phyloP scores from a whole-genome alignment of 2,113 vertebrate species.

The Scytalopus superciliaris region DNA sequence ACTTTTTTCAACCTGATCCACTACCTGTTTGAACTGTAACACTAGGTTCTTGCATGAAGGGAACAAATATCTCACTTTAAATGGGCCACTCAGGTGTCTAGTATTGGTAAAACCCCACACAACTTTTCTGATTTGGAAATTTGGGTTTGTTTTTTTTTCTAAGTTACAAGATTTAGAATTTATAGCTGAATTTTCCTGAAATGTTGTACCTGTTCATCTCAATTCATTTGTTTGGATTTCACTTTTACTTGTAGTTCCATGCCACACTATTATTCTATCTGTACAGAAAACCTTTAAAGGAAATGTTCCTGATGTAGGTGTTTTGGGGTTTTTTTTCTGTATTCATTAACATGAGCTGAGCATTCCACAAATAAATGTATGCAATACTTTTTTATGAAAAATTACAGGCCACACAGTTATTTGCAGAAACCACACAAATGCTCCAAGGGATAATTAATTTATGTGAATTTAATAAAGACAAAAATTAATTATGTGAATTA shows the following conservation, averaged over 20 bases:
- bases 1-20: background rate
- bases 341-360: background rate
- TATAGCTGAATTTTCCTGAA: background rate
- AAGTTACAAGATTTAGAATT: background rate
- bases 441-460: background rate
- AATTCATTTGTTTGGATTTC: background rate
- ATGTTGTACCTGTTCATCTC: background rate
- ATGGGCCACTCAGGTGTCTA: background rate
- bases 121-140: background rate
- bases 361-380: background rate
- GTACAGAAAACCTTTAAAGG: background rate
- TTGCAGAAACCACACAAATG: background rate
- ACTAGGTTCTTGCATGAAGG: background rate
- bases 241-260: background rate
- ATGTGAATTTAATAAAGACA: background rate
- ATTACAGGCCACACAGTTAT: background rate
- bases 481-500: background rate
- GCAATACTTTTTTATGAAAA: background rate
- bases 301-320: background rate
- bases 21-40: background rate
- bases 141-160: rapidly evolving
- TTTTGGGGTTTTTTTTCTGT: background rate
- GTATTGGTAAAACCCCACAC: background rate
- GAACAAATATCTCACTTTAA: background rate
- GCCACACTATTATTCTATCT: background rate